These are phyloP conservation scores for Percina caprodes DNA, from an alignment of 2,113 vertebrate species.

Conservation along the genomic window DNA sequence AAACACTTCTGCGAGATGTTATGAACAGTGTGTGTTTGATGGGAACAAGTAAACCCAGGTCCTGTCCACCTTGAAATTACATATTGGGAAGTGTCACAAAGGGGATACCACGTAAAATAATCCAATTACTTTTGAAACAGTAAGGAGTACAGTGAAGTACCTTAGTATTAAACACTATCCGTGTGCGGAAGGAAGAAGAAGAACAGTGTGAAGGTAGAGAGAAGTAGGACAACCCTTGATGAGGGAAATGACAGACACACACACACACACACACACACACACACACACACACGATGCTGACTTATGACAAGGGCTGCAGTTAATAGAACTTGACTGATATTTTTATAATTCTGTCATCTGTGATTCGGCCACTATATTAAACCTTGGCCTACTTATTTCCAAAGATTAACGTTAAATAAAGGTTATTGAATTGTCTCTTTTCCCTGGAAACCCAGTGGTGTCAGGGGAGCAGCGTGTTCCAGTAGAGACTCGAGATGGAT, in stretches of 20 bases:
- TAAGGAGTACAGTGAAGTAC: background rate
- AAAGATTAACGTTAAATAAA: slow-evolving; percentile 67
- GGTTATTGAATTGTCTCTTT: slow-evolving; percentile 55
- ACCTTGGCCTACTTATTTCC: slow-evolving; percentile 49
- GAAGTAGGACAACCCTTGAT: slow-evolving; percentile 53
- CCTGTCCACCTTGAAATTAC: background rate
- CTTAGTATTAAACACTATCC: background rate
- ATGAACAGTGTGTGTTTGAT: background rate
- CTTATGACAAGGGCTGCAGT: slow-evolving; percentile 10
- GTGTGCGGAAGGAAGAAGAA: slow-evolving; percentile 4
- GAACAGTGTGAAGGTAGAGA: slow-evolving; percentile 27
- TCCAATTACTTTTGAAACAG: background rate
- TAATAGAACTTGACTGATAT: slow-evolving; percentile 40
- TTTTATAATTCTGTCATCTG: slow-evolving; percentile 48
- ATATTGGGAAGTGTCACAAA: background rate
- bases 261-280: slow-evolving; percentile 14
- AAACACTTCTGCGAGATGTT: background rate
- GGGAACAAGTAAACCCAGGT: background rate
- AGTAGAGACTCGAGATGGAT: slow-evolving; percentile 11
- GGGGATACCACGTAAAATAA: background rate
- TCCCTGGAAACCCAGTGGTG: slow-evolving; percentile 40
- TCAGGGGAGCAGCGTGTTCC: slow-evolving; percentile 25
- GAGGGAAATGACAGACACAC: slow-evolving; percentile 50
- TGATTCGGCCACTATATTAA: slow-evolving; percentile 59
- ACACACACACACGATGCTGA: slow-evolving; percentile 10